Evolutionary conservation across 2,888 invertebrate species (phyloP).

Genomic region (Luperina nickerlii): DNA sequence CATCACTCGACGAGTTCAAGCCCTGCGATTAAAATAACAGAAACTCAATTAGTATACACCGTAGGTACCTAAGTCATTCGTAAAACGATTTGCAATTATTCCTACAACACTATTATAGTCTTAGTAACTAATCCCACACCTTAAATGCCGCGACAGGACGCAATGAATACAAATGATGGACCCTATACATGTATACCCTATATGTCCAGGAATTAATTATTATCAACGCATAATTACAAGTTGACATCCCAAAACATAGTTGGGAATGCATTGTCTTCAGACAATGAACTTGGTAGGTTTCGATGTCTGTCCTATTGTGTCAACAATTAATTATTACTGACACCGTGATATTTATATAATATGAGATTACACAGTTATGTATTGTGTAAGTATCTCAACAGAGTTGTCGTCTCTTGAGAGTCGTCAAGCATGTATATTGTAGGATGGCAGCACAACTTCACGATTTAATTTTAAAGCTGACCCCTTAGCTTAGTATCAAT

Average conservation of each 20-base stretch:
- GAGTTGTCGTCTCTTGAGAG: constrained; percentile 16
- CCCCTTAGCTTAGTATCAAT: neutral
- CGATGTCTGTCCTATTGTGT: constrained; percentile 44
- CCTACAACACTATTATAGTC: constrained; percentile 66
- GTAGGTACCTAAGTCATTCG: neutral
- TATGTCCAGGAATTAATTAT: constrained; percentile 79
- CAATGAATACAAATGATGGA: constrained; percentile 77
- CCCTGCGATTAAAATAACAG: constrained; percentile 90
- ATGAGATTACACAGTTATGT: constrained; percentile 14
- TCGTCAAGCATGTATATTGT: neutral
- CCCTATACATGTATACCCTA: constrained; percentile 55
- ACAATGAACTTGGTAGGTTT: constrained; percentile 75
- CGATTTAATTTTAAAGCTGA: constrained; percentile 1
- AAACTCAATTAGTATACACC: constrained; percentile 3
- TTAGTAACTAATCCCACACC: constrained; percentile 74
- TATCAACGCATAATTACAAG: constrained; percentile 72
- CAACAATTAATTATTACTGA: constrained; percentile 35
- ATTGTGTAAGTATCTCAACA: constrained; percentile 11
- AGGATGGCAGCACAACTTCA: neutral
- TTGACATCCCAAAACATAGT: constrained; percentile 79
- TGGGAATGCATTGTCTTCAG: constrained; percentile 78
- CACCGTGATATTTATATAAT: constrained; percentile 21
- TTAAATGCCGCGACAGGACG: constrained; percentile 67
- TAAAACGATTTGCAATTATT: constrained; percentile 57
- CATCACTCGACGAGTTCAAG: constrained; percentile 89